phyloP scores from a whole-genome alignment of 2,888 invertebrate genomes.

The Lochmaea crataegi region DNA sequence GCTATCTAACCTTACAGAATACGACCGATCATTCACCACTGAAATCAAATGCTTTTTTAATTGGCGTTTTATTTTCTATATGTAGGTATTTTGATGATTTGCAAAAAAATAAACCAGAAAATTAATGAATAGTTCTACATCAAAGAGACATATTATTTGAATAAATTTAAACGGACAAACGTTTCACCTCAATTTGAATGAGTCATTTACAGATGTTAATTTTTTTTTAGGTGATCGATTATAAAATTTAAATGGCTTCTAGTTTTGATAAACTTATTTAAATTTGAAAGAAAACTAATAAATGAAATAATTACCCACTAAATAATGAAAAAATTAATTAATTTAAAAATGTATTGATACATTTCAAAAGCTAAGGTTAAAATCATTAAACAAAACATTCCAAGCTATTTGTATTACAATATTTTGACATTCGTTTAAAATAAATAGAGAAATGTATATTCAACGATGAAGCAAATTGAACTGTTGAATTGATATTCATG shows the following conservation, averaged over 20 bases:
- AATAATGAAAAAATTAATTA: too few species aligned
- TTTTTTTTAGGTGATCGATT: too few species aligned
- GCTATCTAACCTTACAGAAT: constrained; percentile 11
- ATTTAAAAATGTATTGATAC: too few species aligned
- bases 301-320: too few species aligned
- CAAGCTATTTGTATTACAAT: too few species aligned
- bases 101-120: constrained; percentile 20
- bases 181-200: constrained; percentile 7
- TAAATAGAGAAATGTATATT: constrained; percentile 11
- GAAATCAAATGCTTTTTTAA: constrained; percentile 43
- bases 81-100: constrained; percentile 20
- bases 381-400: too few species aligned
- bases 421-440: background rate
- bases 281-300: too few species aligned
- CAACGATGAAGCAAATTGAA: constrained; percentile 53
- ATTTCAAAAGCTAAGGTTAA: too few species aligned
- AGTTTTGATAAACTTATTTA: too few species aligned
- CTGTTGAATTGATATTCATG: constrained; percentile 65
- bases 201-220: constrained; percentile 4
- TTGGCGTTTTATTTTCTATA: constrained; percentile 36
- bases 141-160: constrained; percentile 11
- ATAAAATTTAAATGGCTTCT: too few species aligned
- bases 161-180: constrained; percentile 14
- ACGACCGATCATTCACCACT: constrained; percentile 25
- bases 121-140: constrained; percentile 14